Evolutionary conservation across 1,140 invertebrate species (phyloP).

Genomic region (Eciton burchellii): DNA sequence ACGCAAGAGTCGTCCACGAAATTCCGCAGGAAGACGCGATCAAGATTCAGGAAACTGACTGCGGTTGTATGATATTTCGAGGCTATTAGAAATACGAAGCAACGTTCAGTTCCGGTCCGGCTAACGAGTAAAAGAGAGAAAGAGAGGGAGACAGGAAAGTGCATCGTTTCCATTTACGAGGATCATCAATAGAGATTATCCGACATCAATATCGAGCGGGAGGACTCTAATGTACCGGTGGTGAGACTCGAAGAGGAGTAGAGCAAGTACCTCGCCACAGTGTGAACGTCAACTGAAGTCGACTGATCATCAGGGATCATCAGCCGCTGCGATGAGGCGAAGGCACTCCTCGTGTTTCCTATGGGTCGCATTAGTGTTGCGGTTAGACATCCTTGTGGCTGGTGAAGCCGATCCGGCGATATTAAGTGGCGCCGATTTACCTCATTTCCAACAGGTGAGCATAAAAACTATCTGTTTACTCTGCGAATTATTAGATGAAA

Average conservation of each 20-base stretch:
- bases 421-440: constrained; percentile 56
- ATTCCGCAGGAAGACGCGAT: constrained; percentile 10
- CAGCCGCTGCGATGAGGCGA: constrained; percentile 65
- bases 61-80: background rate
- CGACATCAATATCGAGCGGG: constrained; percentile 2
- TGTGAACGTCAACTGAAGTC: constrained; percentile 53
- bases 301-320: constrained; percentile 26
- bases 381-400: constrained; percentile 39
- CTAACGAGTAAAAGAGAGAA: background rate
- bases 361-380: constrained; percentile 55
- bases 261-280: constrained; percentile 14
- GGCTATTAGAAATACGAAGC: background rate
- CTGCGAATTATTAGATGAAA: background rate
- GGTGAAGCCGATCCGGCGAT: constrained; percentile 70
- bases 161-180: constrained; percentile 27
- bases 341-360: constrained; percentile 60
- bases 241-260: constrained; percentile 58
- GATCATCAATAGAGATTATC: constrained; percentile 14
- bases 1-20: background rate
- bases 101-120: background rate
- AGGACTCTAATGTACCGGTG: constrained; percentile 43
- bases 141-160: background rate
- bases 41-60: constrained; percentile 16
- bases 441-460: constrained; percentile 69
- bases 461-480: background rate